Conservation (phyloP, 2,113 vertebrate species). For the Phoxinus phoxinus region DNA sequence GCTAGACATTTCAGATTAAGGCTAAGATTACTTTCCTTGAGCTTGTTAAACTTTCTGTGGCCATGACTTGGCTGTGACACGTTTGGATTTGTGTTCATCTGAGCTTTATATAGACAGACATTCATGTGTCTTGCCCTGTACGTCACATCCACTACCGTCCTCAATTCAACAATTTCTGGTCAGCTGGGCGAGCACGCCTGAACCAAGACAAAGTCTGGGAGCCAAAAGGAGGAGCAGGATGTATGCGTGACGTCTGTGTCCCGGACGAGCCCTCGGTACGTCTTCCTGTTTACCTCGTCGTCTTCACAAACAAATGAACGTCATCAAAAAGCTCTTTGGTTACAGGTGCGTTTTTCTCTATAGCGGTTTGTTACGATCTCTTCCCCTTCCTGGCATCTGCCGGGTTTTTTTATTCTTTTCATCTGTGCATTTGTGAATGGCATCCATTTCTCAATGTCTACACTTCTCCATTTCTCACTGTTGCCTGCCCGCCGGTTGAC, state of each 20-base stretch:
- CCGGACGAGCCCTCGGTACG: slow-evolving; percentile 24
- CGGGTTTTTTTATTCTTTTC: background rate
- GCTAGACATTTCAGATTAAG: slow-evolving; percentile 35
- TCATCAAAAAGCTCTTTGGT: slow-evolving; percentile 10
- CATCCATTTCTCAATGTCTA: slow-evolving; percentile 39
- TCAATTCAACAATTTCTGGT: slow-evolving; percentile 10
- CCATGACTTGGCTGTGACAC: slow-evolving; percentile 1
- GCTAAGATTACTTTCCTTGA: slow-evolving; percentile 1
- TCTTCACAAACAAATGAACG: slow-evolving; percentile 20
- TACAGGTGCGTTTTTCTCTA: slow-evolving; percentile 31
- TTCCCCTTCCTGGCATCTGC: slow-evolving; percentile 35
- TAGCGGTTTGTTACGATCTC: background rate
- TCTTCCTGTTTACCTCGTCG: slow-evolving; percentile 55
- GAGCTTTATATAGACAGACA: slow-evolving; percentile 27
- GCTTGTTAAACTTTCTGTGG: background rate
- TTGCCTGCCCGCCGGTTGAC: slow-evolving; percentile 28
- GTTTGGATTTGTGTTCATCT: slow-evolving; percentile 28
- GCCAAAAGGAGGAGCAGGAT: slow-evolving; percentile 43
- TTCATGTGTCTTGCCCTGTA: background rate
- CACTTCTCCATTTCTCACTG: slow-evolving; percentile 34
- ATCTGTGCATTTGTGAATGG: slow-evolving; percentile 36
- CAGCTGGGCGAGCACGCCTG: background rate
- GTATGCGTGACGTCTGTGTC: slow-evolving; percentile 39
- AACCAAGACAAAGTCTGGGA: slow-evolving; percentile 29
- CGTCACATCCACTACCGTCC: background rate